Evolutionary conservation across 2,888 invertebrate species (phyloP), one percentile per base, ranked within the genome.

Genomic region (Drosophila recens): DNA sequence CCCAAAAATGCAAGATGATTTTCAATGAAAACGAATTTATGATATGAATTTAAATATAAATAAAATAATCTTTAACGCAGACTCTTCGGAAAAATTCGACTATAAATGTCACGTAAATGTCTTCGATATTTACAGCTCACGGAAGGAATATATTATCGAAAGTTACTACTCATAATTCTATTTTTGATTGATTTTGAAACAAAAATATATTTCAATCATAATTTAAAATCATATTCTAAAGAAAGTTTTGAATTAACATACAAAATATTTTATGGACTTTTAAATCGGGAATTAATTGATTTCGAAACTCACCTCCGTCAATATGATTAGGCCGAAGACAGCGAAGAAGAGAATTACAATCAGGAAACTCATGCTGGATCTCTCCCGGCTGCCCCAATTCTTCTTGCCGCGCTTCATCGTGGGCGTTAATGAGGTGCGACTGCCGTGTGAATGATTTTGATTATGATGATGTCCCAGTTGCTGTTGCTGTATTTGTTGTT

Each of bases 341-440:
- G 96, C 96, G 93, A 97, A 97, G 93, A 98, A 97, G 94, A 97
- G 97, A 83, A 97, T 95, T 76, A 97, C 97, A 92, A 97, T 96
- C 93, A 97, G 95, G 93, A 97, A 97, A 90, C 97, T 97, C 95
- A 97, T 96, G 92, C 96, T 96, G 82, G 97, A 97, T 82, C 97
- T 95, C 92, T 97, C 97, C 89, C 96, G 95, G 5, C 90, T 90
- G 49, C 86, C 92, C 92, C 93, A 93, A 90, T 65, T 91, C 68
- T 92, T 91, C 73, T 93, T 93, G 72, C 85, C 88, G n/a, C 93
- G 91, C 81, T 93, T 93, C 82, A 88, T 81, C 6, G 80, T 80
- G 15, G 89, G 82, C n/a, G 80, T 86, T 27, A 84, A 58, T 6
- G 80, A 68, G 4, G 75, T 69, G 38, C 84, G 77, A 48, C 75